These are phyloP conservation scores for Indri indri DNA, from an alignment of 2,113 vertebrate genomes.

Conservation along the genomic window DNA sequence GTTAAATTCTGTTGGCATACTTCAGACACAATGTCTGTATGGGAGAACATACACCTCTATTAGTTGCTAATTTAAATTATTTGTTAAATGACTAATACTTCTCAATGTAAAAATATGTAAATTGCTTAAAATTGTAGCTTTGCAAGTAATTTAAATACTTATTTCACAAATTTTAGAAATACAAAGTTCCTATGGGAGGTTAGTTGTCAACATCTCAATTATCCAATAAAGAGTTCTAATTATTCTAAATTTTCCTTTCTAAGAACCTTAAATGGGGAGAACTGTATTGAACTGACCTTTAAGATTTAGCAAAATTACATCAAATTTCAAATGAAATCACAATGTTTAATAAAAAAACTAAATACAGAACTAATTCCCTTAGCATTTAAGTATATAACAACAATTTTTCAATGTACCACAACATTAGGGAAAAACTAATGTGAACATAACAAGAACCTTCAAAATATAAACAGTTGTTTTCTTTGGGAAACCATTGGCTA, in stretches of 20 bases:
- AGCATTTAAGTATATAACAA: not conserved
- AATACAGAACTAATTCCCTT: not conserved
- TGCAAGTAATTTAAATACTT: conserved; percentile 26
- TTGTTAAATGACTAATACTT: not conserved
- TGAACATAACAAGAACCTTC: not conserved
- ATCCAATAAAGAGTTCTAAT: not conserved
- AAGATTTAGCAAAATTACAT: conserved; percentile 6
- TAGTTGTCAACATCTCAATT: not conserved
- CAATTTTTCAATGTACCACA: not conserved
- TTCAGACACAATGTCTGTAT: not conserved
- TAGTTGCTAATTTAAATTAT: conserved; percentile 23
- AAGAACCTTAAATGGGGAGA: not conserved
- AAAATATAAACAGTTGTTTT: not conserved
- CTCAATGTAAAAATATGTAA: not conserved
- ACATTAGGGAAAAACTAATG: not conserved
- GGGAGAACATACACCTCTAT: not conserved
- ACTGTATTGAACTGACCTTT: not conserved
- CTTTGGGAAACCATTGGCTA: not conserved
- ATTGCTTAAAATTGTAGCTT: not conserved
- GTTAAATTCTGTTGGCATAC: not conserved
- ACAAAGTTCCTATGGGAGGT: not conserved
- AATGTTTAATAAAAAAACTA: not conserved
- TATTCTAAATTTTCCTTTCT: conserved; percentile 35
- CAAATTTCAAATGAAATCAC: conserved; percentile 34
- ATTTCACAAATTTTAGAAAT: conserved; percentile 36